These are phyloP conservation scores for Chelonus formosanus DNA, from an alignment of 2,888 invertebrate species.

Conservation along the genomic window DNA sequence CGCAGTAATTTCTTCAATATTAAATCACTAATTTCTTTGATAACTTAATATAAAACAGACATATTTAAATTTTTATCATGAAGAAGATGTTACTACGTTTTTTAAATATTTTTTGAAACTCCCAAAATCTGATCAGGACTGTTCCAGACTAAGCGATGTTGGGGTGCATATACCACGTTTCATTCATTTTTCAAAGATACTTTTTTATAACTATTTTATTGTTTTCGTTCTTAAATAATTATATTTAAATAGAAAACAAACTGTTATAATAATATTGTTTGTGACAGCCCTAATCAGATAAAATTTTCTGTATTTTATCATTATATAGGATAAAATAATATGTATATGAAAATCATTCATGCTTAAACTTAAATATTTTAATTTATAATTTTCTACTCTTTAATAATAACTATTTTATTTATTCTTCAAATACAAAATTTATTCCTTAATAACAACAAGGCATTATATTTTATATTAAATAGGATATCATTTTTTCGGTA, in stretches of 20 bases:
- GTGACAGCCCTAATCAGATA: conserved; percentile 64
- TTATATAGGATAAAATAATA: background rate
- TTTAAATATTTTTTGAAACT: conserved; percentile 51
- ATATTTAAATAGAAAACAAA: conserved; percentile 27
- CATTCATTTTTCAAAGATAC: background rate
- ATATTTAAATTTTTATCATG: too few species aligned
- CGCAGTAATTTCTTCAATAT: conserved; percentile 53
- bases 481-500: conserved; percentile 37
- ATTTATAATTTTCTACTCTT: too few species aligned
- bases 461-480: too few species aligned
- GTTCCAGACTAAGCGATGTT: conserved; percentile 63
- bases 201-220: background rate
- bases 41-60: too few species aligned
- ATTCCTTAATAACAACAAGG: too few species aligned
- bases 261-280: conserved; percentile 49
- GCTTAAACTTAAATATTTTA: too few species aligned
- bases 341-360: conserved; percentile 1
- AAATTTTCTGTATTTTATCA: conserved; percentile 45
- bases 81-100: conserved; percentile 56
- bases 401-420: too few species aligned
- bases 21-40: too few species aligned
- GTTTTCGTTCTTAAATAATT: background rate
- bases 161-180: conserved; percentile 38
- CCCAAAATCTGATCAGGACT: conserved; percentile 65
- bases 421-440: too few species aligned